Evolutionary conservation across 2,888 invertebrate species (phyloP).

Genomic region (Isotomurus palustris): DNA sequence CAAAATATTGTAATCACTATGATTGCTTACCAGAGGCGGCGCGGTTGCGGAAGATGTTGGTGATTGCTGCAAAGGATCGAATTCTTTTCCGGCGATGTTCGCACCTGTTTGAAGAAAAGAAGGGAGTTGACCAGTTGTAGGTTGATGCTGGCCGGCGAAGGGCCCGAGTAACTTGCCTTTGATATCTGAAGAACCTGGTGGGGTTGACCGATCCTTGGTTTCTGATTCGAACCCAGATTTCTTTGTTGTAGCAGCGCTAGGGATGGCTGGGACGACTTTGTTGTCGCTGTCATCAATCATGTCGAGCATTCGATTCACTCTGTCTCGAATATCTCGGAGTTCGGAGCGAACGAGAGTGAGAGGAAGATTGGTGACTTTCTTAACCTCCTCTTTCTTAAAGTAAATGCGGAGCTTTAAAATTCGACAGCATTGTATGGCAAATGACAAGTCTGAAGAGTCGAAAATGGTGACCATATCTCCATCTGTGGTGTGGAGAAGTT

Average conservation of each 20-base stretch:
- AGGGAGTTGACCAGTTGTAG: no score
- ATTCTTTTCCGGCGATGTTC: no score
- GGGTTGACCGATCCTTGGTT: no score
- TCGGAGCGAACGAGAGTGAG: conserved; percentile 51
- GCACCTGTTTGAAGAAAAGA: no score
- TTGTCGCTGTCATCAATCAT: conserved; percentile 52
- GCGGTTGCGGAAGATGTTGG: no score
- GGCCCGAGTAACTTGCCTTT: no score
- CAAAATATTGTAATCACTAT: no score
- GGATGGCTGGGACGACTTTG: conserved; percentile 37
- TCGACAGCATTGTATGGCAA: conserved; percentile 61
- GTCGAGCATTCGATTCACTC: conserved; percentile 59
- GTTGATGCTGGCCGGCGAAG: no score
- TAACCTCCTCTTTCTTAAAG: conserved; percentile 47
- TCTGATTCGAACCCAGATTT: background rate
- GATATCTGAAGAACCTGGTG: no score
- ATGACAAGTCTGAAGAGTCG: conserved; percentile 64
- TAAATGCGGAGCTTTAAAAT: conserved; percentile 62
- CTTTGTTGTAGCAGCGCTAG: background rate
- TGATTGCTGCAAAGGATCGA: conserved; percentile 13
- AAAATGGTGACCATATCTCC: conserved; percentile 67
- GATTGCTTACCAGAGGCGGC: no score
- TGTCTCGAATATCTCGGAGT: conserved; percentile 57
- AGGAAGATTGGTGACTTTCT: conserved; percentile 3
- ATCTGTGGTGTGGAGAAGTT: conserved; percentile 53